Evolutionary conservation across 2,113 vertebrate species (phyloP).

Genomic region (Donacobius atricapilla): DNA sequence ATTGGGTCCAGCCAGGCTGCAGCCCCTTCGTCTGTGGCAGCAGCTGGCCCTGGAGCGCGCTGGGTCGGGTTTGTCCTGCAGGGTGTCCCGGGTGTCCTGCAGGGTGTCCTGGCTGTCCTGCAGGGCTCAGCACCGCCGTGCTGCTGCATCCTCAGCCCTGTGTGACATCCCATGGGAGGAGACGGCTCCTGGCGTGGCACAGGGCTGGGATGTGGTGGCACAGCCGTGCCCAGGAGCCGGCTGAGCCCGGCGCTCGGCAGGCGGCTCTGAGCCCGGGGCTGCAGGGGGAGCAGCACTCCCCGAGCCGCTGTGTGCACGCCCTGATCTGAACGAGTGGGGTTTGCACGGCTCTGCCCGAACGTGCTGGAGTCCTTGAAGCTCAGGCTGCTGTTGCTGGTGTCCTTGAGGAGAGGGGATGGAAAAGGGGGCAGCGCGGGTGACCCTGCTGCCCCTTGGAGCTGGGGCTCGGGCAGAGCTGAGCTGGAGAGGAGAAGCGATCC

Average conservation of each 20-base stretch:
- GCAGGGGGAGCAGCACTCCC: not conserved
- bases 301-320: not conserved
- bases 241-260: not conserved
- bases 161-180: rapidly evolving
- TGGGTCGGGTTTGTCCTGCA: rapidly evolving
- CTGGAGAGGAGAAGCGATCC: rapidly evolving
- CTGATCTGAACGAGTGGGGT: not conserved
- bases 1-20: not conserved
- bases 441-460: not conserved
- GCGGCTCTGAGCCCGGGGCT: not conserved
- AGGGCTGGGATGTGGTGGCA: not conserved
- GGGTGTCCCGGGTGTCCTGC: not conserved
- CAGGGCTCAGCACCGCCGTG: rapidly evolving
- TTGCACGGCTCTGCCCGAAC: conserved; percentile 38
- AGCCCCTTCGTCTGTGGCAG: not conserved
- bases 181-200: not conserved
- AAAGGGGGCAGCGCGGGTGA: rapidly evolving
- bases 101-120: rapidly evolving
- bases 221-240: not conserved
- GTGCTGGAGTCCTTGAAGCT: conserved; percentile 25
- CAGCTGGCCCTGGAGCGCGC: not conserved
- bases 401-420: not conserved
- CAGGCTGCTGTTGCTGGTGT: not conserved
- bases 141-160: rapidly evolving
- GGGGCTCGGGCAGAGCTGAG: not conserved